Base-by-base conservation (phyloP, 2,888 invertebrate species). In the Microdon myrmicae region DNA sequence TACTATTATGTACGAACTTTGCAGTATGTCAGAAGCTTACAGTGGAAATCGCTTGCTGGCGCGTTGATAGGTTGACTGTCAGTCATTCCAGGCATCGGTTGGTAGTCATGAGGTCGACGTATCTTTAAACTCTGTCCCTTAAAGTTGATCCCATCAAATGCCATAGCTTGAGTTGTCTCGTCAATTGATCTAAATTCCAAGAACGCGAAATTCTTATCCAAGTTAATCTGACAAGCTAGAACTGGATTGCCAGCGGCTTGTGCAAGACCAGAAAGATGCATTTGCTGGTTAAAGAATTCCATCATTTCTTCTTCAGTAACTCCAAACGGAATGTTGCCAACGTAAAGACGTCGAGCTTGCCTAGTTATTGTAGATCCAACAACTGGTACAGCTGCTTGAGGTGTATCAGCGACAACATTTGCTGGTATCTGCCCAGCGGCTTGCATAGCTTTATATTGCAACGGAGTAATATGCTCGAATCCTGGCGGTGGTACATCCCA, bases 171-270 rank as follows among this genome's bases (percentile, higher is more conserved):
- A 29, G 98, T 96, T 3, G 97, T 97, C 81, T 98, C 98, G 83
- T 98, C 98, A 75, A 98, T 97, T 9, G 98, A 98, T 73, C 77
- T 83, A 82, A 96, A 95, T 85, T 97, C 96, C 71, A 98, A 86
- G 83, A 98, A 98, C 74, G 98, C 98, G 85, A 98, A 98, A 82
- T 98, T 98, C 82, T 98, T 98, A 82, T 98, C 98, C 81, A 98
- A 86, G 83, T 98, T 98, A 58, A 98, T 97, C 80, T 98, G 98
- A 78, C 97, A 97, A 8, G 97, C 96, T 39, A 98, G 85, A 31
- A 98, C 95, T n/a, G 98, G 97, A 82, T 96, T 96, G 43, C 98
- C 98, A 44, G 96, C 96, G 1, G 96, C 96, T 82, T 98, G 97
- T 0, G 96, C 95, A 72, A 98, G 83, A 10, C 96, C 96, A 60